Percentiles rank a stretch among this genome's conserved stretches.
Evolutionary conservation across 2,888 invertebrate species (phyloP).

Genomic region (Melanotus villosus): DNA sequence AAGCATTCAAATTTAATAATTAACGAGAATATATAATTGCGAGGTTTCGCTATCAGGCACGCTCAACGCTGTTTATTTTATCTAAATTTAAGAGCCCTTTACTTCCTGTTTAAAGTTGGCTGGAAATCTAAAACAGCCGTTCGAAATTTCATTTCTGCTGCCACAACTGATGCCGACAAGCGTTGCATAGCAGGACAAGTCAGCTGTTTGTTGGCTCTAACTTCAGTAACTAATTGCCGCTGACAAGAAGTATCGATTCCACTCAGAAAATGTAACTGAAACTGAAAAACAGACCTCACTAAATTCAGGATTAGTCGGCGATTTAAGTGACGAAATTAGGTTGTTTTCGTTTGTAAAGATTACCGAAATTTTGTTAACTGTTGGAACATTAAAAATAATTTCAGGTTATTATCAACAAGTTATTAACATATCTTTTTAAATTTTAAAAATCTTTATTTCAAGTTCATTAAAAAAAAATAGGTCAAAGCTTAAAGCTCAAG

Average conservation of each 20-base stretch:
- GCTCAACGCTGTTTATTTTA: neutral
- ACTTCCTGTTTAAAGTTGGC: slow-evolving; percentile 22
- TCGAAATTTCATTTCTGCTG: slow-evolving; percentile 27
- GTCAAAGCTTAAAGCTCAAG: no score
- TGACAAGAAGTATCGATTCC: slow-evolving; percentile 36
- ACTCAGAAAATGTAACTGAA: slow-evolving; percentile 16
- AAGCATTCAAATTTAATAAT: no score
- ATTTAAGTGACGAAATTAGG: neutral
- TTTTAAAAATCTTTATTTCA: no score
- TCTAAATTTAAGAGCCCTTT: slow-evolving; percentile 1
- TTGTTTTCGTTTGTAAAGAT: no score
- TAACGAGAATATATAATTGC: neutral
- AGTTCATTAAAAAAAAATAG: no score
- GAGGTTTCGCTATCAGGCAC: neutral
- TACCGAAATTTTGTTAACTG: no score
- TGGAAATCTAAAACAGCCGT: slow-evolving; percentile 20
- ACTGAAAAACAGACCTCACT: slow-evolving; percentile 13
- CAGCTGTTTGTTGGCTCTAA: slow-evolving; percentile 21
- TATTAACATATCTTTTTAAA: no score
- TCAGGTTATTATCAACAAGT: no score
- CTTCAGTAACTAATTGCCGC: slow-evolving; percentile 28
- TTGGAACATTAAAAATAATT: no score
- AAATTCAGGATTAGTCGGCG: neutral
- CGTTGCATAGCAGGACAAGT: slow-evolving; percentile 29
- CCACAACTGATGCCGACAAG: slow-evolving; percentile 26